Percentiles rank a stretch among this genome's conserved stretches.
These are phyloP conservation scores for Drosophila lini DNA, from an alignment of 1,140 invertebrate genomes.

Conservation along the genomic window DNA sequence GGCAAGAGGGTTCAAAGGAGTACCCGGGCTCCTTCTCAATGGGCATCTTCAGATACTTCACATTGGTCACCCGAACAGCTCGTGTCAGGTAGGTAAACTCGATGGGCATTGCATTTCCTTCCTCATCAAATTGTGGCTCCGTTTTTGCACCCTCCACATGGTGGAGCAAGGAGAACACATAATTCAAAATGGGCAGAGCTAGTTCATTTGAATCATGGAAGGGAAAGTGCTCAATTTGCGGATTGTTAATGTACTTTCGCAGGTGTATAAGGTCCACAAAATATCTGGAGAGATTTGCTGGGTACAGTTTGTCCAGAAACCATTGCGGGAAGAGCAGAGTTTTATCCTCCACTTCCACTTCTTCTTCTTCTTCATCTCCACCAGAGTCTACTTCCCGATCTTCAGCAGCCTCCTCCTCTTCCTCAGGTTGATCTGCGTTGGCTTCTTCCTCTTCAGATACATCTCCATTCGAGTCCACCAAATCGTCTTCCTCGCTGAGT, in stretches of 20 bases:
- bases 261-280: constrained; percentile 89
- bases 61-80: constrained; percentile 75
- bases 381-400: constrained; percentile 10
- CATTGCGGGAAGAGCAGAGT: constrained; percentile 86
- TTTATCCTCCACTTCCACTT: constrained; percentile 61
- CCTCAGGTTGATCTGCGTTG: constrained; percentile 12
- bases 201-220: constrained; percentile 87
- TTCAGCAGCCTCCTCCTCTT: constrained; percentile 33
- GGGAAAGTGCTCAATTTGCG: constrained; percentile 90
- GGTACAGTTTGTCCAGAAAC: constrained; percentile 87
- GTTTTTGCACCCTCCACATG: constrained; percentile 54
- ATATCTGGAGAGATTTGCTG: constrained; percentile 86
- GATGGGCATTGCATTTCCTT: constrained; percentile 48
- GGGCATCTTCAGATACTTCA: constrained; percentile 51
- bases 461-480: neutral
- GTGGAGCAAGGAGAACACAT: constrained; percentile 88
- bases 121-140: constrained; percentile 21
- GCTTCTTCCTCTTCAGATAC: constrained; percentile 11
- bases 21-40: constrained; percentile 46
- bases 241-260: constrained; percentile 88
- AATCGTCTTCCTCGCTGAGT: constrained; percentile 29
- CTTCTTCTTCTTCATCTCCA: constrained; percentile 30
- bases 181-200: constrained; percentile 87
- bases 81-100: constrained; percentile 74
- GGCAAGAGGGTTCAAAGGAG: constrained; percentile 51